phyloP scores from a whole-genome alignment of 2,888 invertebrate species.

The Sclerodermus sp. region DNA sequence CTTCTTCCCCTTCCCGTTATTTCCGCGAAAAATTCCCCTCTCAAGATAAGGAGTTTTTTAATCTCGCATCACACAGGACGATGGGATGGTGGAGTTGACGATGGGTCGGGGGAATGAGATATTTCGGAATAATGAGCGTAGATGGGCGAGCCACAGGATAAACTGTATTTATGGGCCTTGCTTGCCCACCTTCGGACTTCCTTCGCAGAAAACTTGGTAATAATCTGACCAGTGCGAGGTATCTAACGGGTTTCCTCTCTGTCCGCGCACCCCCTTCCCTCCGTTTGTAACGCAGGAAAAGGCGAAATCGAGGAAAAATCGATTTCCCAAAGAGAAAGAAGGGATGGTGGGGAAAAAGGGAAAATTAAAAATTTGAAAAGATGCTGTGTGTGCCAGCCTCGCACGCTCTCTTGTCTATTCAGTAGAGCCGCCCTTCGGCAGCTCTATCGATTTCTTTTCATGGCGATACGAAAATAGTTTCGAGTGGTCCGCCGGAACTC shows the following conservation, averaged over 20 bases:
- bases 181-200: slow-evolving; percentile 15
- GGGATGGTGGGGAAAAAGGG: neutral
- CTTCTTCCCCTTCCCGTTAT: neutral
- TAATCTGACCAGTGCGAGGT: too few relatives aligned
- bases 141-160: slow-evolving; percentile 55
- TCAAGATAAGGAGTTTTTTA: slow-evolving; percentile 44
- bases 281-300: too few relatives aligned
- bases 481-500: slow-evolving; percentile 35
- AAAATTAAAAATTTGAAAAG: slow-evolving; percentile 7
- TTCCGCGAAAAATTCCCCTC: neutral
- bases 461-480: slow-evolving; percentile 43
- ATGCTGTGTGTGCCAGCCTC: slow-evolving; percentile 33
- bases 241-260: too few relatives aligned
- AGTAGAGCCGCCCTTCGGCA: slow-evolving; percentile 37
- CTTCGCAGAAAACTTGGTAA: too few relatives aligned
- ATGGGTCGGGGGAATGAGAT: slow-evolving; percentile 48
- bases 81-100: slow-evolving; percentile 23
- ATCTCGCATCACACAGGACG: slow-evolving; percentile 39
- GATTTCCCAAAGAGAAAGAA: too few relatives aligned
- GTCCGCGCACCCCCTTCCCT: too few relatives aligned
- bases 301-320: too few relatives aligned
- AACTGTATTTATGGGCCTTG: slow-evolving; percentile 54
- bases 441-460: slow-evolving; percentile 40
- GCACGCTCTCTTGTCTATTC: slow-evolving; percentile 40
- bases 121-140: slow-evolving; percentile 56